Base-by-base conservation (phyloP, 2,113 vertebrate genomes). In the Amia ocellicauda region DNA sequence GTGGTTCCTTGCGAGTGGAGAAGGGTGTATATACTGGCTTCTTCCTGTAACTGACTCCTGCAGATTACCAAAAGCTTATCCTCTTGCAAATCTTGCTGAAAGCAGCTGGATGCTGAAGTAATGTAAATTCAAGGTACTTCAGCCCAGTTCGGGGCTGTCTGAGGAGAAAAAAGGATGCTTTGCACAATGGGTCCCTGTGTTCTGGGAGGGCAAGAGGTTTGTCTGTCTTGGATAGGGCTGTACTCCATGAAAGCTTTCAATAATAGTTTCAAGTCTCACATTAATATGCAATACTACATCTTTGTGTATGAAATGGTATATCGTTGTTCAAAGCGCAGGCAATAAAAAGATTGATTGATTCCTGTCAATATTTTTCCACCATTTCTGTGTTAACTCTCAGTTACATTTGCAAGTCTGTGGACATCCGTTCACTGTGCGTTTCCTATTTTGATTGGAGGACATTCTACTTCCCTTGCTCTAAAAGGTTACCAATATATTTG, bases 11-110 rank as follows among this genome's bases (percentile, higher is more conserved):
- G 54, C 62, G 45, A 69, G 63, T 69, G 60, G 66, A 70, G 54
- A 68, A 61, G 68, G 68, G 69, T 75, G 71, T 68, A 40, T 63
- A 60, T 58, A 11, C 27, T 63, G 66, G 67, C 69, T 66, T 78
- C 68, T 74, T 85, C 76, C 80, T 75, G 78, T 78, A 66, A 82
- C 73, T 68, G 76, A 69, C 72, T 58, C 69, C 77, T 64, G 74
- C 63, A 74, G 77, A 82, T 82, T 83, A 80, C 74, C 69, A 62
- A 66, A 17, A 7, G 42, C 41, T 26, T 49, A 43, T 61, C 26
- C 42, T 27, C 41, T n/a, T 9, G 50, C 16, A 47, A 22, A 54
- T 54, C 51, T 54, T 24, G 51, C 20, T 54, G 22, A 54, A 54
- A 54, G n/a, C 24, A 49, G 26, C 14, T 24, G 41, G 26, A 23